Evolutionary conservation across 92 coral and sea anemone species (phyloP), one percentile per base, ranked within the genome.

Genomic region (Actinernus sp.): DNA sequence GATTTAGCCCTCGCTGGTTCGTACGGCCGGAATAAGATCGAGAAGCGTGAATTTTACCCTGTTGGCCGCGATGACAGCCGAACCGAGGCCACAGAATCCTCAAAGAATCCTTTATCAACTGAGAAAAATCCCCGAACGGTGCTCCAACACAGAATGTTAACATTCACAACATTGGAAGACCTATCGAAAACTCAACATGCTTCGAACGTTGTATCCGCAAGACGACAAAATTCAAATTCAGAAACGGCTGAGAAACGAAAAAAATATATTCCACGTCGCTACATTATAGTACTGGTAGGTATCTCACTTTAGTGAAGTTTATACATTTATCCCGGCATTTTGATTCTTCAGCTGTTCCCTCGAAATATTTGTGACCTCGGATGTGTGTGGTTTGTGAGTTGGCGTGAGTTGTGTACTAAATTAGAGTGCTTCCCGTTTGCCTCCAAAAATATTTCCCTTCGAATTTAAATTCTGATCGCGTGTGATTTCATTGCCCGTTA

Each of bases 201-300:
- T 45, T 6, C 52, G 11, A 45, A 45, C 52, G 52, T 45, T 18
- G 52, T 8, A 45, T 8, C 4, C n/a, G n/a, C 49, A 60, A 60
- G 51, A 60, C 20, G 26, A 10, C 36, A 26, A 56, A 31, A 60
- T 12, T 5, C 10, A 21, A 9, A 25, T 26, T 39, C 67, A 8
- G 43, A 55, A 31, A 29, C 26, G 27, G 28, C 58, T 43, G 65
- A 33, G 27, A 44, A 57, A 55, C 1, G 23, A 21, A 52, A 24
- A 8, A 63, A 68, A 55, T 20, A 14, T 8, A 40, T 70, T 53
- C 55, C 29, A 24, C 66, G 64, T 32, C 20, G 66, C 38, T 88
- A 77, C 60, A 72, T 90, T 65, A 62, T 90, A 81, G 92, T 90
- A 2, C 41, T 90, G 89, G 97, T 90, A 56, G 71, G 97, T 86